Conservation (phyloP, 2,797 vertebrate genomes). For the Phylloscopus collybita region DNA sequence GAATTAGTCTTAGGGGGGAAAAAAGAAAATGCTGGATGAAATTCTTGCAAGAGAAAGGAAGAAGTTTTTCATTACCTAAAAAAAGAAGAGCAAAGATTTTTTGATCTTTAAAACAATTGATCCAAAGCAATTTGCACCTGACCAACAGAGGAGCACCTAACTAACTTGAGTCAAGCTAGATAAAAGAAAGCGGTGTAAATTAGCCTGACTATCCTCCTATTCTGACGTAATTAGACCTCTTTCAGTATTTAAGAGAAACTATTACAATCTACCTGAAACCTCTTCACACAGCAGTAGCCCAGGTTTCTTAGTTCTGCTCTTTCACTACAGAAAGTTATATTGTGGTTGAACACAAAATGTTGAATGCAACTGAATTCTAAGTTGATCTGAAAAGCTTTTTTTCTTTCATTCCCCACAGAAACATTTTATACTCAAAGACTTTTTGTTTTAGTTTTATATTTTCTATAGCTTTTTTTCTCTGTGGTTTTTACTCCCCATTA, state of each 20-base stretch:
- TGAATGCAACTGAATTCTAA: not conserved
- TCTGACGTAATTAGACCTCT: not conserved
- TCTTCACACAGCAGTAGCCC: not conserved
- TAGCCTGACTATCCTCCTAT: not conserved
- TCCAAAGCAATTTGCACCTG: slow-evolving; percentile 23
- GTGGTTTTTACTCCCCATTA: not conserved
- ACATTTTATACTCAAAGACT: not conserved
- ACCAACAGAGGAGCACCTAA: not conserved
- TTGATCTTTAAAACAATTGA: slow-evolving; percentile 15
- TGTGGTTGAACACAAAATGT: not conserved
- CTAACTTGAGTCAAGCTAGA: not conserved
- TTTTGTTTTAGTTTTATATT: not conserved
- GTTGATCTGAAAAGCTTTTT: not conserved
- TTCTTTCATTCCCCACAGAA: not conserved
- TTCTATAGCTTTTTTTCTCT: not conserved
- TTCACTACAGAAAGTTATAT: not conserved
- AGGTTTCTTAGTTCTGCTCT: not conserved
- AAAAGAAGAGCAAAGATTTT: not conserved
- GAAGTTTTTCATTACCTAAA: not conserved
- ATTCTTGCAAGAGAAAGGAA: not conserved
- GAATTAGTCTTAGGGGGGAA: not conserved
- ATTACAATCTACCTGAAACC: not conserved
- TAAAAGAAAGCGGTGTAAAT: not conserved
- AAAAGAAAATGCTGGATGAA: not conserved
- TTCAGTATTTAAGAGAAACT: not conserved